These are phyloP conservation scores for Ormyrus labotus DNA, from an alignment of 2,888 invertebrate genomes.

Conservation along the genomic window DNA sequence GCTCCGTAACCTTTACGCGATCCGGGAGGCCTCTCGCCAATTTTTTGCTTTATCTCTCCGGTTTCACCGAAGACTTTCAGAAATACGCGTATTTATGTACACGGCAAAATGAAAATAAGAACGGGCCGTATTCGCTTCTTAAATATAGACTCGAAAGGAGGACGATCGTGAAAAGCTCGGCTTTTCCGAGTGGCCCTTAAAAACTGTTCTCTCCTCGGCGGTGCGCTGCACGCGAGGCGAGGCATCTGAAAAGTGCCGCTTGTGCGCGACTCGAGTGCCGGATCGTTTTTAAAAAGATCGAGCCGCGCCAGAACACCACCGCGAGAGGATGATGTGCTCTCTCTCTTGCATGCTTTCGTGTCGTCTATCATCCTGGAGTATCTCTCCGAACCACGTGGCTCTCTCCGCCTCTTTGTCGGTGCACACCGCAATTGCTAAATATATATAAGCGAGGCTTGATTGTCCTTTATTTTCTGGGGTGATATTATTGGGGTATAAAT, in stretches of 20 bases:
- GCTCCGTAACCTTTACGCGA: constrained; percentile 23
- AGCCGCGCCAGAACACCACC: not conserved
- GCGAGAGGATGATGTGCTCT: not conserved
- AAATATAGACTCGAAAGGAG: too few relatives aligned
- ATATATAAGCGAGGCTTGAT: too few relatives aligned
- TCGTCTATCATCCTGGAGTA: constrained; percentile 7
- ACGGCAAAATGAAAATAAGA: too few relatives aligned
- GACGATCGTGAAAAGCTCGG: too few relatives aligned
- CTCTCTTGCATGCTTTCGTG: not conserved
- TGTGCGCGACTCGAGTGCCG: constrained; percentile 4
- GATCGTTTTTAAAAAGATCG: not conserved
- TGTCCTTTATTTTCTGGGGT: too few relatives aligned
- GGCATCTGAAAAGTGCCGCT: not conserved
- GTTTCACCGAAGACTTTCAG: too few relatives aligned
- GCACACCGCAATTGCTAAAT: too few relatives aligned
- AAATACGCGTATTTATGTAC: too few relatives aligned
- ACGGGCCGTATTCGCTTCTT: too few relatives aligned
- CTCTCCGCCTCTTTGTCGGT: too few relatives aligned
- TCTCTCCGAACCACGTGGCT: constrained; percentile 6
- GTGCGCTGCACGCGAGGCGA: constrained; percentile 15
- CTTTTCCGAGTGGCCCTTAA: constrained; percentile 26
- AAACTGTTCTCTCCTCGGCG: not conserved
- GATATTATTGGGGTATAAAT: too few relatives aligned
- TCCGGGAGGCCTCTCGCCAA: constrained; percentile 33
- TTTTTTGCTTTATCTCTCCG: too few relatives aligned